These are phyloP conservation scores for Tillus elongatus DNA, from an alignment of 2,888 invertebrate species.

Conservation along the genomic window DNA sequence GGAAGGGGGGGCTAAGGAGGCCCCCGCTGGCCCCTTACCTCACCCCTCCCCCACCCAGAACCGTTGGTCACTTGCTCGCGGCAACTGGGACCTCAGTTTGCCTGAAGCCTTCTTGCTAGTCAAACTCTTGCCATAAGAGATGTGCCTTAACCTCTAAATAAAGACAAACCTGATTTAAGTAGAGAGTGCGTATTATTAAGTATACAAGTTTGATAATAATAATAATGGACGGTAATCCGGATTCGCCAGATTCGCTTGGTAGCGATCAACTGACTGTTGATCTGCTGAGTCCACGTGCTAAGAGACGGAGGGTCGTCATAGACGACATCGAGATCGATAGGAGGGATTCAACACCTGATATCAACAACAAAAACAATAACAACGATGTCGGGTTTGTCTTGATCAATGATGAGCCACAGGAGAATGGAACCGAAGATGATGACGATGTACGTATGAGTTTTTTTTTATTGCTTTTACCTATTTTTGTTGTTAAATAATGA, in stretches of 20 bases:
- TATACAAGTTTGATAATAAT: constrained; percentile 7
- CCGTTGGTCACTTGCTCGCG: constrained; percentile 38
- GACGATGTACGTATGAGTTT: constrained; percentile 38
- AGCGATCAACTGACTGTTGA: constrained; percentile 40
- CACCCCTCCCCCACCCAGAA: constrained; percentile 27
- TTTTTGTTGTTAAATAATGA: no score
- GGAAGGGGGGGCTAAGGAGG: constrained; percentile 23
- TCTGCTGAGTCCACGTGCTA: constrained; percentile 35
- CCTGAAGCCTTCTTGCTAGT: constrained; percentile 39
- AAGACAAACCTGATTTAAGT: no score
- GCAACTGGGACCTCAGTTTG: constrained; percentile 39
- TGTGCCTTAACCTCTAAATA: constrained; percentile 29
- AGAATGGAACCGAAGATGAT: constrained; percentile 36
- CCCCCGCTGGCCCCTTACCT: no score
- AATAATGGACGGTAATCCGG: constrained; percentile 38
- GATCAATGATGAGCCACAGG: constrained; percentile 38
- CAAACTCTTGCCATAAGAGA: constrained; percentile 31
- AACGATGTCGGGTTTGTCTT: constrained; percentile 44
- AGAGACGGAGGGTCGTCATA: constrained; percentile 32
- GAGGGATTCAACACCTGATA: constrained; percentile 28
- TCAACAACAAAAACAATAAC: constrained; percentile 34
- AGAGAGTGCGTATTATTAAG: constrained; percentile 7
- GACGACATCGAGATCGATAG: constrained; percentile 26
- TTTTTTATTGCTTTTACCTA: no score
- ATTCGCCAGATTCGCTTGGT: constrained; percentile 40